Evolutionary conservation across 2,113 vertebrate genomes (phyloP).

Genomic region (Pseudolaguvia tuberculata): DNA sequence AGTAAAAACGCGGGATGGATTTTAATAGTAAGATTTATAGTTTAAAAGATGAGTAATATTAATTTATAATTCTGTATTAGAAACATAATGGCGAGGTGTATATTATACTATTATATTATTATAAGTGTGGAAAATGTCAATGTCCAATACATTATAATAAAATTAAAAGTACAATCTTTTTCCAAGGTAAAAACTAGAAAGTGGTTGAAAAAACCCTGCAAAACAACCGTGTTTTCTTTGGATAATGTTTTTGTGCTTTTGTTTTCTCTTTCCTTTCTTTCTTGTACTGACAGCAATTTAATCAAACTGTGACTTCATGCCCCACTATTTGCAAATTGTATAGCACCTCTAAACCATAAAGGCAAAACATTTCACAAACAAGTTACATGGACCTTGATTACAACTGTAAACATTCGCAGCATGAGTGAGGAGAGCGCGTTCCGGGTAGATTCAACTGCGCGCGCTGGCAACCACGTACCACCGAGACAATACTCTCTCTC

Average conservation of each 20-base stretch:
- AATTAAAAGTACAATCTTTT: slow-evolving; percentile 7
- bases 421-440: slow-evolving; percentile 62
- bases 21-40: slow-evolving; percentile 17
- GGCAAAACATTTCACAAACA: slow-evolving; percentile 66
- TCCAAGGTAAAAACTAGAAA: background rate
- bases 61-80: slow-evolving; percentile 12
- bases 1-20: slow-evolving; percentile 24
- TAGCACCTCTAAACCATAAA: slow-evolving; percentile 66
- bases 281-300: slow-evolving; percentile 53
- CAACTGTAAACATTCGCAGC: slow-evolving; percentile 68
- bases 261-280: slow-evolving; percentile 42
- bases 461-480: slow-evolving; percentile 53
- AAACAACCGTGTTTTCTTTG: slow-evolving; percentile 34
- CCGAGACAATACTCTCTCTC: slow-evolving; percentile 51
- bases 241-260: slow-evolving; percentile 43
- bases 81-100: background rate
- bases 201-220: slow-evolving; percentile 9
- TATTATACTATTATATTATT: no score
- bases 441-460: slow-evolving; percentile 53
- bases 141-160: background rate
- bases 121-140: no score
- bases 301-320: slow-evolving; percentile 60
- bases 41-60: slow-evolving; percentile 17
- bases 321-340: slow-evolving; percentile 61
- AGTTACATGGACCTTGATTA: slow-evolving; percentile 70